Percentiles rank a stretch among this genome's conserved stretches.
Evolutionary conservation across 2,113 vertebrate species (phyloP).

Genomic region (Pseudopodoces humilis): DNA sequence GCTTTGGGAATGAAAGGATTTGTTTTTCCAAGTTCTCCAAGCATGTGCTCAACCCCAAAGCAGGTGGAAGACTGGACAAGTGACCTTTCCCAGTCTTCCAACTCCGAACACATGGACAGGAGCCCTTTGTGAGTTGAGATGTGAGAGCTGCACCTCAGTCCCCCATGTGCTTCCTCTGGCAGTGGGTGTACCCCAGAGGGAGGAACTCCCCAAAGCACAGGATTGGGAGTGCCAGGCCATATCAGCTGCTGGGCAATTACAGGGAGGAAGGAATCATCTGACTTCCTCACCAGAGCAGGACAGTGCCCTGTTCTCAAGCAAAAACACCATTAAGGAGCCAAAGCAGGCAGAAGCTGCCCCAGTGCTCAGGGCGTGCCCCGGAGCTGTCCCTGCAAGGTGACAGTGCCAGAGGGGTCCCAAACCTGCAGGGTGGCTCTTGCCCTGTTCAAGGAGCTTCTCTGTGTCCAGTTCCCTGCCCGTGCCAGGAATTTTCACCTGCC

Average conservation of each 20-base stretch:
- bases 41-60: not conserved
- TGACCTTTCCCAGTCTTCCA: no score
- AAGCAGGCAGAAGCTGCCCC: not conserved
- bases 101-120: accelerated
- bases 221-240: not conserved
- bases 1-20: not conserved
- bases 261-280: not conserved
- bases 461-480: accelerated
- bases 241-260: not conserved
- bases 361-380: accelerated
- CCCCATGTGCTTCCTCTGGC: accelerated
- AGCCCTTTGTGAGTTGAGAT: not conserved
- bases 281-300: not conserved
- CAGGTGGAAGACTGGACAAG: not conserved
- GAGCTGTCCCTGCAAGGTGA: not conserved
- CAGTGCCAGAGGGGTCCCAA: accelerated
- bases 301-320: not conserved
- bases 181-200: no score
- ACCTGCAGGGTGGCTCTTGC: no score
- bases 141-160: not conserved
- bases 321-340: not conserved
- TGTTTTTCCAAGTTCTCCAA: not conserved
- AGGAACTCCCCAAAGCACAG: not conserved
- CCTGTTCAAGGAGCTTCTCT: not conserved
- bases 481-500: accelerated